Evolutionary conservation across 2,113 vertebrate species (phyloP).

Genomic region (Hyla sarda): DNA sequence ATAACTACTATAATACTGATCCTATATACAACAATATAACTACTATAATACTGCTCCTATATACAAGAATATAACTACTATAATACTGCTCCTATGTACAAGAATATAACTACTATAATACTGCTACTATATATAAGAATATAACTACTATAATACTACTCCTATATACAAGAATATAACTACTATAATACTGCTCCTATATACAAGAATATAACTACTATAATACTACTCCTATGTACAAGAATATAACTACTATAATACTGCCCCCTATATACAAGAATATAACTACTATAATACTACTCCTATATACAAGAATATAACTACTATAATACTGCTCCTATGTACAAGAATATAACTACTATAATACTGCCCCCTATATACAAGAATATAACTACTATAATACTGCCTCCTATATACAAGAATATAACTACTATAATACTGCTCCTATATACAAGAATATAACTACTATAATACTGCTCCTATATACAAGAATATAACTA

Average conservation of each 20-base stretch:
- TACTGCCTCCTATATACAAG: not conserved
- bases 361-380: not conserved
- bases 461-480: no score
- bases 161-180: slow-evolving; percentile 13
- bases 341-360: slow-evolving; percentile 10
- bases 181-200: slow-evolving; percentile 4
- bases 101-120: not conserved
- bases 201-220: slow-evolving; percentile 6
- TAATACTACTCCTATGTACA: slow-evolving; percentile 1
- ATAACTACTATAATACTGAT: not conserved
- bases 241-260: slow-evolving; percentile 3
- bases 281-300: no score
- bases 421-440: not conserved
- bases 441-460: no score
- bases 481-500: no score
- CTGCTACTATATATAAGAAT: not conserved
- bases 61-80: no score
- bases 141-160: slow-evolving; percentile 1
- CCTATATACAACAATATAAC: no score
- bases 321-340: slow-evolving; percentile 10
- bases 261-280: not conserved
- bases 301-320: slow-evolving; percentile 1
- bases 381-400: not conserved
- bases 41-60: no score
- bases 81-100: not conserved